Conservation (phyloP, 2,797 vertebrate genomes). For the Phrynocephalus vlangalii region DNA sequence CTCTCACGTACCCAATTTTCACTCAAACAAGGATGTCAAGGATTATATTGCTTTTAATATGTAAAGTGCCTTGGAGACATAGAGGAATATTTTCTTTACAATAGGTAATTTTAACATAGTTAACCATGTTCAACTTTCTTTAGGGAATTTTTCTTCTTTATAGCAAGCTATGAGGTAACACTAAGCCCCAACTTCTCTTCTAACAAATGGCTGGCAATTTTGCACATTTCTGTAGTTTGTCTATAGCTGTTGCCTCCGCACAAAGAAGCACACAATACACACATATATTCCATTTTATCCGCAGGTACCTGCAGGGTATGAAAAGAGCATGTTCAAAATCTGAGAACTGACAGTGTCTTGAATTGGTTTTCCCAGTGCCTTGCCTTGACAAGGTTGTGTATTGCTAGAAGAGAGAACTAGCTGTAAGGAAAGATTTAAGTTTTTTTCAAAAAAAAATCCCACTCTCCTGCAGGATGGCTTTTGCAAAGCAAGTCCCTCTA, state of each 20-base stretch:
- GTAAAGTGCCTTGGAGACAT: neutral
- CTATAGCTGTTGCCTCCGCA: neutral
- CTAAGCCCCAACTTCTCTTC: neutral
- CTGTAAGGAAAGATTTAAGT: neutral
- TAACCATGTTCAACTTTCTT: neutral
- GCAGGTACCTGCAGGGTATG: neutral
- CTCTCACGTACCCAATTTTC: neutral
- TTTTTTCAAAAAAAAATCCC: neutral
- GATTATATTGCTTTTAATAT: neutral
- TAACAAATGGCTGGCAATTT: neutral
- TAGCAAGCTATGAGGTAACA: neutral
- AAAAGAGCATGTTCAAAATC: conserved; percentile 3
- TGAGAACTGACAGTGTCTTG: neutral
- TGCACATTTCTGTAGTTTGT: neutral
- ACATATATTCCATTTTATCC: neutral
- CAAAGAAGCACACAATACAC: neutral
- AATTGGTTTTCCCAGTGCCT: neutral
- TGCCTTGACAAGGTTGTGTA: neutral
- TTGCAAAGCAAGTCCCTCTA: neutral
- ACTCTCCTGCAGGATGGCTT: neutral
- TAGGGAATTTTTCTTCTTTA: neutral
- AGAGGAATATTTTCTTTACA: neutral
- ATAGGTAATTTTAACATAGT: neutral
- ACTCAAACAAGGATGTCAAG: neutral
- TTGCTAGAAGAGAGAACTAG: neutral